Evolutionary conservation across 2,797 vertebrate genomes (phyloP).

Genomic region (Tarsius wallacei): DNA sequence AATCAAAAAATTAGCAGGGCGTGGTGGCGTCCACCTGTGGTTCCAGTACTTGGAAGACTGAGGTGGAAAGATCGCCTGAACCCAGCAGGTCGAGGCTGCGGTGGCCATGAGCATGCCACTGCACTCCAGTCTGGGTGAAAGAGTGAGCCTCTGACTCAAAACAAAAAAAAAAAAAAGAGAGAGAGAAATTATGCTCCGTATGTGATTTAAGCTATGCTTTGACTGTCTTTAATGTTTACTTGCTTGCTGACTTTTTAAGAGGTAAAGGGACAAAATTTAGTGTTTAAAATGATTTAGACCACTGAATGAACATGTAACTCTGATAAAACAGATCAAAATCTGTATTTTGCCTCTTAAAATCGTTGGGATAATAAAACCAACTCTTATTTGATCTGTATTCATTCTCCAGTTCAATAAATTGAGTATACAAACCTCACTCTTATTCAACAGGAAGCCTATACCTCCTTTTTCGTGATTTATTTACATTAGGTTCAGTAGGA

Average conservation of each 20-base stretch:
- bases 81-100: too few relatives aligned
- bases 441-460: conserved; percentile 40
- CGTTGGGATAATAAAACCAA: conserved; percentile 59
- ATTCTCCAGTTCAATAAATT: conserved; percentile 61
- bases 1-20: too few relatives aligned
- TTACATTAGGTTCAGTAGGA: conserved; percentile 67
- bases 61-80: too few relatives aligned
- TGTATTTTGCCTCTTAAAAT: conserved; percentile 76
- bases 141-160: too few relatives aligned
- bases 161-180: neutral
- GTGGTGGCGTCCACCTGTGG: too few relatives aligned
- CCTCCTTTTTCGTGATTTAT: conserved; percentile 45
- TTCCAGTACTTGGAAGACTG: too few relatives aligned
- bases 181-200: neutral
- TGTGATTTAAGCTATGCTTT: conserved; percentile 34
- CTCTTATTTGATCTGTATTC: neutral
- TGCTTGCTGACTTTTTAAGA: conserved; percentile 63
- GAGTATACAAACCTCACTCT: conserved; percentile 60
- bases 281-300: conserved; percentile 75
- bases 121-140: too few relatives aligned
- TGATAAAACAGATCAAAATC: conserved; percentile 56
- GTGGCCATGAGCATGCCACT: too few relatives aligned
- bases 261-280: conserved; percentile 43
- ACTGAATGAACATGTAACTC: conserved; percentile 69
- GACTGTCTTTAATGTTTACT: conserved; percentile 1